Evolutionary conservation across 2,797 vertebrate genomes (phyloP).

Genomic region (Enteromius treurensis): DNA sequence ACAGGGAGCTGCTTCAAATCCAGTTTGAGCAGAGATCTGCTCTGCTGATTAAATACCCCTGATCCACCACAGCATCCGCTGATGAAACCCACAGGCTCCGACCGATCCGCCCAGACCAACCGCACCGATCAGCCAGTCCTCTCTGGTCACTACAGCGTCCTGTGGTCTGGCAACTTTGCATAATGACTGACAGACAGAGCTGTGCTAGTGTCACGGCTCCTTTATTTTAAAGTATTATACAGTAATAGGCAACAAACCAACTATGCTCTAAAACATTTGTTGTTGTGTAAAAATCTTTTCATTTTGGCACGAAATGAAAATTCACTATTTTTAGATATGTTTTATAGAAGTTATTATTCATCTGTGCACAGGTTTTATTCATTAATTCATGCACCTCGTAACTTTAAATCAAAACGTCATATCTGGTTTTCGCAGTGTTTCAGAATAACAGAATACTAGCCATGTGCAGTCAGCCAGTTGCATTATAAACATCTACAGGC

Average conservation of each 20-base stretch:
- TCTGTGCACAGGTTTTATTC: background rate
- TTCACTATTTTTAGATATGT: background rate
- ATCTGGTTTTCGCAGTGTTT: background rate
- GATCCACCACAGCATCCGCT: background rate
- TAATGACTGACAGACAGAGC: background rate
- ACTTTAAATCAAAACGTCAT: background rate
- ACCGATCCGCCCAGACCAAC: background rate
- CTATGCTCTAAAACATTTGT: background rate
- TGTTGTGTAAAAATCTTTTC: background rate
- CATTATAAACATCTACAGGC: background rate
- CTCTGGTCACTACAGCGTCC: background rate
- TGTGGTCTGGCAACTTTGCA: background rate
- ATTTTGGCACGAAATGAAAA: background rate
- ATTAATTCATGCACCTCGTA: background rate
- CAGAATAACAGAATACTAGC: background rate
- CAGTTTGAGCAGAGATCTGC: constrained; percentile 14
- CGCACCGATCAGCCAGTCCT: background rate
- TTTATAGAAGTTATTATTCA: background rate
- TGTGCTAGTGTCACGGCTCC: background rate
- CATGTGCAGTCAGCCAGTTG: background rate
- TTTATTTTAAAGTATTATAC: background rate
- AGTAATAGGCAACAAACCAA: background rate
- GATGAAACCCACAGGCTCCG: background rate
- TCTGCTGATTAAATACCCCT: constrained; percentile 21
- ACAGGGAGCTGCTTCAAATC: constrained; percentile 8